Percentiles rank a stretch among this genome's conserved stretches.
phyloP scores from a whole-genome alignment of 2,797 vertebrate genomes.

The Scomberomorus guttatus region DNA sequence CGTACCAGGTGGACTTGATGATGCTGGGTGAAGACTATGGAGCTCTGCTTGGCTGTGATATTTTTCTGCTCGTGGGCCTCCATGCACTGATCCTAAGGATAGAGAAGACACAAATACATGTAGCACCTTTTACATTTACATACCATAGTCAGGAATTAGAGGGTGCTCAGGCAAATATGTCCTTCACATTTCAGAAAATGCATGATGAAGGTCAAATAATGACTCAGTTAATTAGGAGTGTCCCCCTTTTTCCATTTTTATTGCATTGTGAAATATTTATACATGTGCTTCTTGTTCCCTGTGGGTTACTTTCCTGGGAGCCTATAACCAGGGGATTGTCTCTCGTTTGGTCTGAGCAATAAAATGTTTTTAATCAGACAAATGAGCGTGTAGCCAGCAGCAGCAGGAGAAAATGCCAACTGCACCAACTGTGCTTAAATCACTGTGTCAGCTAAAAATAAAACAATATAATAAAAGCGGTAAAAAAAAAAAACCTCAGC shows the following conservation, averaged over 20 bases:
- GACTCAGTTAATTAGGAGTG: background rate
- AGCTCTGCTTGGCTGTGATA: conserved; percentile 81
- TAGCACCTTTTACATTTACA: background rate
- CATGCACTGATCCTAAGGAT: conserved; percentile 91
- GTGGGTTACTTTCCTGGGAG: conserved; percentile 2
- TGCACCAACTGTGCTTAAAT: conserved; percentile 21
- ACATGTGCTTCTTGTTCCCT: conserved; percentile 16
- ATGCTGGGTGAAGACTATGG: conserved; percentile 86
- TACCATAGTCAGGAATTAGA: background rate
- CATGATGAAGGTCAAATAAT: background rate
- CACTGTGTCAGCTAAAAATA: conserved; percentile 29
- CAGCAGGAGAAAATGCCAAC: conserved; percentile 33
- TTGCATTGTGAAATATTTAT: conserved; percentile 14
- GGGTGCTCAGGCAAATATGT: background rate
- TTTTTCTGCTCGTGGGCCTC: conserved; percentile 87
- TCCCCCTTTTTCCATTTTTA: background rate
- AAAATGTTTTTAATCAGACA: conserved; percentile 42
- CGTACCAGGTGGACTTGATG: conserved; percentile 93
- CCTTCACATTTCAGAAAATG: background rate
- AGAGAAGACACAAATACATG: background rate
- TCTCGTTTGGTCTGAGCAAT: conserved; percentile 36
- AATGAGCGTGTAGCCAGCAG: conserved; percentile 35
- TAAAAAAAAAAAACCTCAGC: background rate
- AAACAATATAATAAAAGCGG: conserved; percentile 19
- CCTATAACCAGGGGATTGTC: conserved; percentile 19